phyloP scores from a whole-genome alignment of 2,888 invertebrate genomes.

The Myopa testacea region DNA sequence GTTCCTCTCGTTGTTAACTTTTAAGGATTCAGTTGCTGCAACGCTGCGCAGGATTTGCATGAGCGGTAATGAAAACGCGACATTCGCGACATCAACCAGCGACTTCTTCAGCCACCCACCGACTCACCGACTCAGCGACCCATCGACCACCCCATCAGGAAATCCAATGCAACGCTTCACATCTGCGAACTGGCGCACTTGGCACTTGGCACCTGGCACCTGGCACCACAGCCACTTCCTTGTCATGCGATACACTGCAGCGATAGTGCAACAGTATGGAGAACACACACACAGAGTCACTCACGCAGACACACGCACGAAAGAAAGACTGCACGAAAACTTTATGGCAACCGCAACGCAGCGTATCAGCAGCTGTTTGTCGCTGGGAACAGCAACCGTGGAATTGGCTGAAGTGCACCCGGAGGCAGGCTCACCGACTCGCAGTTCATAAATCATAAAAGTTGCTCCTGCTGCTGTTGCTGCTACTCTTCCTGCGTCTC shows the following conservation, averaged over 20 bases:
- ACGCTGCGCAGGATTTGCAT: constrained; percentile 1
- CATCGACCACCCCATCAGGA: too few relatives aligned
- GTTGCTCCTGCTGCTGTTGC: constrained; percentile 20
- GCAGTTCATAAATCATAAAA: constrained; percentile 46
- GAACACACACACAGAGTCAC: background rate
- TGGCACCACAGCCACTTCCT: background rate
- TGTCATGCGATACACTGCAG: background rate
- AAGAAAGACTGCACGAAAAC: background rate
- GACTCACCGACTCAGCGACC: background rate
- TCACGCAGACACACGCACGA: background rate
- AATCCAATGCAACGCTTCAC: too few relatives aligned
- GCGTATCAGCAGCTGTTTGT: background rate
- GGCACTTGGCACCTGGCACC: background rate
- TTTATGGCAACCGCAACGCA: background rate
- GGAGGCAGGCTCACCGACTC: background rate
- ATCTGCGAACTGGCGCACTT: background rate
- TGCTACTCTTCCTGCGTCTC: background rate
- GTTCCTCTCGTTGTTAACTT: background rate
- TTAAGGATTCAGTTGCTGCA: background rate
- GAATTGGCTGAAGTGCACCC: constrained; percentile 7
- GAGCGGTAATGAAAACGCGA: background rate
- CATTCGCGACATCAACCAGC: background rate
- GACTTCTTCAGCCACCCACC: background rate
- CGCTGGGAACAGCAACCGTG: background rate
- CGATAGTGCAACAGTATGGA: background rate